A percentile compares a stretch with the other conserved stretches of the same genome.
phyloP scores from a whole-genome alignment of 2,113 vertebrate genomes.

The Seriola rivoliana region DNA sequence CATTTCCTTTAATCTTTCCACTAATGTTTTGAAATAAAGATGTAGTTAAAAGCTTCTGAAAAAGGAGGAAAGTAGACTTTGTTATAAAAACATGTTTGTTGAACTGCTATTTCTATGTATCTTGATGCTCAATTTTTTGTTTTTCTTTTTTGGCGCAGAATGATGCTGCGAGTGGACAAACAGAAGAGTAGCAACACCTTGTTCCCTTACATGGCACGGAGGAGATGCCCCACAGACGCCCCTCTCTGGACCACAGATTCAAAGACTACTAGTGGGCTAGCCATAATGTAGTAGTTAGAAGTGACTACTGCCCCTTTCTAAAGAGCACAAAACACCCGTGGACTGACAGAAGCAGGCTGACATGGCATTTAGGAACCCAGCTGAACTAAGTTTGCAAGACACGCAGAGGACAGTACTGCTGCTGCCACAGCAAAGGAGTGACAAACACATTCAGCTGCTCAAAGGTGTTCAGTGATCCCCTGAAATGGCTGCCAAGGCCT shows the following conservation, averaged over 20 bases:
- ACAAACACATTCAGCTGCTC: constrained; percentile 37
- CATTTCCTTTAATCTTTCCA: background rate
- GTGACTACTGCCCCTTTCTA: constrained; percentile 57
- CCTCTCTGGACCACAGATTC: constrained; percentile 61
- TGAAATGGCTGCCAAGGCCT: constrained; percentile 42
- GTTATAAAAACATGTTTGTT: background rate
- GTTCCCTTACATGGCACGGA: constrained; percentile 57
- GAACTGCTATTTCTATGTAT: background rate
- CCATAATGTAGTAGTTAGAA: constrained; percentile 64
- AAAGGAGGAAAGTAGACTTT: background rate
- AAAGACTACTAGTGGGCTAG: constrained; percentile 56
- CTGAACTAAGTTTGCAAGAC: constrained; percentile 31
- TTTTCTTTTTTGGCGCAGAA: constrained; percentile 59
- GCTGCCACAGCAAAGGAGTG: constrained; percentile 39
- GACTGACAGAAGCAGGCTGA: constrained; percentile 42
- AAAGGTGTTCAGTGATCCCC: constrained; percentile 51
- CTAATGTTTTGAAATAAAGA: background rate
- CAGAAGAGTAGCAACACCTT: constrained; percentile 73
- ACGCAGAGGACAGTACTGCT: constrained; percentile 21
- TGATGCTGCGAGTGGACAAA: constrained; percentile 56
- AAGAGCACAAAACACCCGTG: constrained; percentile 75
- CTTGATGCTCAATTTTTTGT: background rate
- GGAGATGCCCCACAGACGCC: constrained; percentile 50
- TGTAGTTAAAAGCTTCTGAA: background rate
- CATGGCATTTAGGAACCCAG: constrained; percentile 33